Base-by-base conservation (phyloP, 2,113 vertebrate species). In the Xenus cinereus region DNA sequence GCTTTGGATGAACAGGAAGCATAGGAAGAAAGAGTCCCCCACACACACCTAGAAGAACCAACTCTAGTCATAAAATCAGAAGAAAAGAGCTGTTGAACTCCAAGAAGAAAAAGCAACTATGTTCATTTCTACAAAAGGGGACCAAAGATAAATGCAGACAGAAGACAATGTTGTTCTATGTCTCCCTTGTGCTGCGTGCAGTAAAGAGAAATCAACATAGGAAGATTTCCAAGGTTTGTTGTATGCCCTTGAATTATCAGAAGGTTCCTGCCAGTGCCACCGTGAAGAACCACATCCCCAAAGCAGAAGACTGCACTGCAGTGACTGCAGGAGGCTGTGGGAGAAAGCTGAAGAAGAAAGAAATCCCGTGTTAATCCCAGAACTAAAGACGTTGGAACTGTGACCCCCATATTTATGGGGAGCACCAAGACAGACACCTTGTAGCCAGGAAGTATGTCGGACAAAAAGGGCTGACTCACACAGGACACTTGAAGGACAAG, bases 201-300 rank as follows among this genome's bases (percentile, higher is more conserved):
- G 28, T 19, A n/a, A 84, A 87, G 30, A 64, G 10, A 57, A 78
- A 54, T 12, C 51, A 67, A 14, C 4, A 1, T 0, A 57, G 53
- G 22, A 59, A 28, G 8, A 76, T 12, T 37, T 63, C 51, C 59
- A 81, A 69, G 35, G 50, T 22, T 74, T 37, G 8, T 28, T 33
- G 6, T 16, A 39, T 6, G 1, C 3, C 50, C 68, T 86, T 53
- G 24, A 86, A 73, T 53, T 43, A 53, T 6, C 39, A 84, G 67
- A 90, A 90, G 35, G 37, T 18, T 77, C 60, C 41, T 91, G 73
- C 22, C 50, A 69, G 57, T 9, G 16, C 24, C 48, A 37, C 24
- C 2, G 0, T 2, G 6, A 85, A 87, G n/a, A 69, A 63, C 14
- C 17, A 35, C 35, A 33, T 2, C 5, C 14, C 26, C 32, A 2